Evolutionary conservation across 2,797 vertebrate genomes (phyloP).

Genomic region (Glossophaga mutica): DNA sequence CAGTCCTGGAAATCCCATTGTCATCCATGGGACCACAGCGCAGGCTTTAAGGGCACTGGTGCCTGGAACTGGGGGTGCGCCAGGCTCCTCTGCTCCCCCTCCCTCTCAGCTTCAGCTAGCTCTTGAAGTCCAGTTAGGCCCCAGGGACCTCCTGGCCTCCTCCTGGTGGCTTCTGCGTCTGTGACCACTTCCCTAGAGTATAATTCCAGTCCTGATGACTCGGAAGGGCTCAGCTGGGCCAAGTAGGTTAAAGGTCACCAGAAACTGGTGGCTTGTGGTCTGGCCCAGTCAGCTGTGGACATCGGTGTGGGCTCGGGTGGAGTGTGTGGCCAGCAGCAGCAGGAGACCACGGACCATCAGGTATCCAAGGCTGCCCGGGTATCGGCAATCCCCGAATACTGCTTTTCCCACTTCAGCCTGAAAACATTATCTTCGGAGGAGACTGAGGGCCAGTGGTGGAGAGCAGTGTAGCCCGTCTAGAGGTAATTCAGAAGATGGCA

Average conservation of each 20-base stretch:
- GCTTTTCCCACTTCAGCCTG: not conserved
- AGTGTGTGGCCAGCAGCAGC: not conserved
- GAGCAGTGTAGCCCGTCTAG: accelerated
- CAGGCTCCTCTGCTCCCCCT: not conserved
- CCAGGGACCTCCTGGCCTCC: not conserved
- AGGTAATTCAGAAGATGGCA: not conserved
- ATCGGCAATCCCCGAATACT: accelerated
- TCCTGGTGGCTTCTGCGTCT: not conserved
- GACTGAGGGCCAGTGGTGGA: accelerated
- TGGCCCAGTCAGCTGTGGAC: not conserved
- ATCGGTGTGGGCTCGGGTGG: accelerated
- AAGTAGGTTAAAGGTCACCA: not conserved
- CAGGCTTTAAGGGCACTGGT: not conserved
- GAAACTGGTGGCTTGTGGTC: not conserved
- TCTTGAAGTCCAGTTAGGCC: not conserved
- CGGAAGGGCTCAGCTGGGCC: not conserved
- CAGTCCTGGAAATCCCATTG: not conserved
- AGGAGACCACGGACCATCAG: not conserved
- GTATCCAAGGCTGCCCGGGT: too few relatives aligned
- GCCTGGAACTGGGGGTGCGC: too few relatives aligned
- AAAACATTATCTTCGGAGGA: not conserved
- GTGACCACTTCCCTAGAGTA: not conserved
- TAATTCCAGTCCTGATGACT: not conserved
- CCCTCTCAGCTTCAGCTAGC: not conserved
- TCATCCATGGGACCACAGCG: accelerated